Conservation (phyloP, 2,888 invertebrate genomes). For the Orchestes rusci region DNA sequence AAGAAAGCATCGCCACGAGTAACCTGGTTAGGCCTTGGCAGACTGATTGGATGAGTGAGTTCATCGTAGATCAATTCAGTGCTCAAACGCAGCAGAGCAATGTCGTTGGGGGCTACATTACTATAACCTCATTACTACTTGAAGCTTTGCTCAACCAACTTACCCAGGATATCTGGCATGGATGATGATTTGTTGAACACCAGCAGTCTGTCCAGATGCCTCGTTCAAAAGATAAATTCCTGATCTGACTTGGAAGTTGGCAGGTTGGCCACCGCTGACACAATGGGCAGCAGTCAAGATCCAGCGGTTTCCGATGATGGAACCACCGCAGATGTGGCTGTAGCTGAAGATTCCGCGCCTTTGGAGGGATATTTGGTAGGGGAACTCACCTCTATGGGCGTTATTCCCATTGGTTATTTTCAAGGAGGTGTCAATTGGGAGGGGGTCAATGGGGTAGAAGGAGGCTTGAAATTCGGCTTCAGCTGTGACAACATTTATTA, state of each 20-base stretch:
- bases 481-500: background rate
- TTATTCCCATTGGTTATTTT: constrained; percentile 45
- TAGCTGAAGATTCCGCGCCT: constrained; percentile 34
- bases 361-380: constrained; percentile 46
- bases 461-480: background rate
- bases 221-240: constrained; percentile 28
- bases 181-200: constrained; percentile 25
- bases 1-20: constrained; percentile 3
- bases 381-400: constrained; percentile 44
- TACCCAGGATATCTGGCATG: constrained; percentile 31
- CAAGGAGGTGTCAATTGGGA: constrained; percentile 2
- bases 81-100: constrained; percentile 45
- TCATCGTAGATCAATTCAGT: constrained; percentile 32
- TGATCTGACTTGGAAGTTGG: constrained; percentile 26
- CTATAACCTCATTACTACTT: no score
- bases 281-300: constrained; percentile 13
- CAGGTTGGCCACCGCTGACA: no score
- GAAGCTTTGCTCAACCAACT: no score
- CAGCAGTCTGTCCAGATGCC: constrained; percentile 23
- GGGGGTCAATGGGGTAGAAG: background rate
- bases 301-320: no score
- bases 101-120: constrained; percentile 42
- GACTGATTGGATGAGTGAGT: constrained; percentile 6
- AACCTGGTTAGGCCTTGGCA: background rate
- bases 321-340: constrained; percentile 43